Conservation (phyloP, 2,113 vertebrate species). For the Copsychus sechellarum region DNA sequence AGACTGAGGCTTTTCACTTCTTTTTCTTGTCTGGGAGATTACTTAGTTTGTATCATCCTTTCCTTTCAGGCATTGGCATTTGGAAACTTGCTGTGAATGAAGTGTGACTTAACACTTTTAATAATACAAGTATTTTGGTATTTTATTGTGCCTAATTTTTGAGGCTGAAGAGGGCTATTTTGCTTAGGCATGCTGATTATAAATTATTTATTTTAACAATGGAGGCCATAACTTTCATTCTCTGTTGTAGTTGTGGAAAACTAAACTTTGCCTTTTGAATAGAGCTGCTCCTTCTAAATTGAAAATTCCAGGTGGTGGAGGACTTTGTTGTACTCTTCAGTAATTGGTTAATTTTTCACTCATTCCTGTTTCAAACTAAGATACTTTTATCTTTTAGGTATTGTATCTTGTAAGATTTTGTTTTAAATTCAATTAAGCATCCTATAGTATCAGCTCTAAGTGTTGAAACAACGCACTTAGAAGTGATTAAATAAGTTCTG, state of each 20-base stretch:
- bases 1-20: background rate
- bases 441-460: background rate
- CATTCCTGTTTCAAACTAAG: background rate
- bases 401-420: background rate
- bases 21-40: background rate
- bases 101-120: background rate
- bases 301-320: background rate
- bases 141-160: background rate
- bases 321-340: background rate
- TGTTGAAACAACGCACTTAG: background rate
- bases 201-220: background rate
- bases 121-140: background rate
- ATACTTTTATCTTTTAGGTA: background rate
- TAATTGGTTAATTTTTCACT: background rate
- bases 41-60: background rate
- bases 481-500: background rate
- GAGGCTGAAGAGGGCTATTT: background rate
- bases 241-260: background rate
- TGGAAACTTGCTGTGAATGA: background rate
- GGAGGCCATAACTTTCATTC: background rate
- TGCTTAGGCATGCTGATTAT: background rate
- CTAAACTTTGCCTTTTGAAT: background rate
- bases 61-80: background rate
- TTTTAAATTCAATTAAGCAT: background rate
- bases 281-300: background rate